Conservation (phyloP, 2,888 invertebrate genomes). For the Pyrrhia umbra region DNA sequence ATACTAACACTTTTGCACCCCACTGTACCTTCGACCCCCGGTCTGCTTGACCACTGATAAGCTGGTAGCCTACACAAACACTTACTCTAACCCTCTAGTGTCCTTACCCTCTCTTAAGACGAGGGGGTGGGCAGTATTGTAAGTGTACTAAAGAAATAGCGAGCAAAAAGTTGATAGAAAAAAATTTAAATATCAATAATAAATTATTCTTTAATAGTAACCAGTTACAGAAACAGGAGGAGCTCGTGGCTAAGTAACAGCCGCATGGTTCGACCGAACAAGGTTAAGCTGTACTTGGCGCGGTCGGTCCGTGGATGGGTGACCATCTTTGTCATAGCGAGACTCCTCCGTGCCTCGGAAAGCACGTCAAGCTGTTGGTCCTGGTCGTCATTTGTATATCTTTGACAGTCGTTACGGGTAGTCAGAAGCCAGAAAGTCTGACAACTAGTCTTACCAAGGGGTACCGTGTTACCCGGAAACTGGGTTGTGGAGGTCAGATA, state of each 20-base stretch:
- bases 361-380: no score
- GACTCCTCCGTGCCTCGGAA: no score
- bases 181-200: no score
- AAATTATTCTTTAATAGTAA: no score
- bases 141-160: no score
- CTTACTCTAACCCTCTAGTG: constrained; percentile 29
- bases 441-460: not conserved
- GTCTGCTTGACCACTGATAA: constrained; percentile 69
- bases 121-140: not conserved
- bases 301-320: no score
- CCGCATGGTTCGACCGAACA: no score
- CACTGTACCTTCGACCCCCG: constrained; percentile 36
- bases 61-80: constrained; percentile 57
- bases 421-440: not conserved
- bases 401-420: not conserved
- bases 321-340: no score
- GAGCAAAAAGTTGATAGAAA: no score
- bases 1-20: constrained; percentile 24
- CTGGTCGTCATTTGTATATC: not conserved
- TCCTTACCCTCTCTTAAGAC: constrained; percentile 12
- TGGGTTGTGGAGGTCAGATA: not conserved
- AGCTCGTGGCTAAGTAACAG: no score
- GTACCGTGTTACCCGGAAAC: not conserved
- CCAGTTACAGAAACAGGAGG: no score
- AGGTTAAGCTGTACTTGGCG: no score